Evolutionary conservation across 1,140 invertebrate genomes (phyloP).

Genomic region (Brachionus koreanus): DNA sequence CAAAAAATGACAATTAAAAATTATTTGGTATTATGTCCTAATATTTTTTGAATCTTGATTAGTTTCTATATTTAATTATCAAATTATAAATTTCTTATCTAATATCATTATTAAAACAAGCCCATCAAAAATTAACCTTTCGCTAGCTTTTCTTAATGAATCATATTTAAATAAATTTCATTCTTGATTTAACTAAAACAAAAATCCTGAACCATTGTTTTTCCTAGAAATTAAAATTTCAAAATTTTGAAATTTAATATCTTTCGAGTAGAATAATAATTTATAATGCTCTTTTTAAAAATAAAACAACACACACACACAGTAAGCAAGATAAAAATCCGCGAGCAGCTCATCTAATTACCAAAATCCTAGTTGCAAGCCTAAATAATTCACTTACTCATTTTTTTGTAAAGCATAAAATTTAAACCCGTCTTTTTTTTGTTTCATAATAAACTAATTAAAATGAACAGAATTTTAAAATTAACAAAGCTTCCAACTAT

Average conservation of each 20-base stretch:
- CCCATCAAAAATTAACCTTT: background rate
- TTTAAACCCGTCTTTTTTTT: background rate
- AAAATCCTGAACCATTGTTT: constrained; percentile 7
- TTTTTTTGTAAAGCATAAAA: background rate
- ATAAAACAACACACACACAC: background rate
- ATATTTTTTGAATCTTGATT: no score
- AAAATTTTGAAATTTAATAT: background rate
- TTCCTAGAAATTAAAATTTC: background rate
- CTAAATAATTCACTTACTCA: background rate
- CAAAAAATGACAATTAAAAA: no score
- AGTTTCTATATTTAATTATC: background rate
- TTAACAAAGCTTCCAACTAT: background rate
- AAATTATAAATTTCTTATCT: background rate
- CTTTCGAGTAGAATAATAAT: background rate
- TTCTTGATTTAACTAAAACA: background rate
- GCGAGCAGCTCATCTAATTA: background rate
- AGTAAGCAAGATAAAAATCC: background rate
- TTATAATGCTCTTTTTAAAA: background rate
- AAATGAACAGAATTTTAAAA: constrained; percentile 36
- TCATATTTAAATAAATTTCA: constrained; percentile 1
- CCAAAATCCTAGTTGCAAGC: background rate
- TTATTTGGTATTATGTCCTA: no score
- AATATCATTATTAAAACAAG: background rate
- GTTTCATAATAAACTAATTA: background rate
- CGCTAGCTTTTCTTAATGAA: background rate